Conservation (phyloP, 2,888 invertebrate species). For the Dilophus febrilis region DNA sequence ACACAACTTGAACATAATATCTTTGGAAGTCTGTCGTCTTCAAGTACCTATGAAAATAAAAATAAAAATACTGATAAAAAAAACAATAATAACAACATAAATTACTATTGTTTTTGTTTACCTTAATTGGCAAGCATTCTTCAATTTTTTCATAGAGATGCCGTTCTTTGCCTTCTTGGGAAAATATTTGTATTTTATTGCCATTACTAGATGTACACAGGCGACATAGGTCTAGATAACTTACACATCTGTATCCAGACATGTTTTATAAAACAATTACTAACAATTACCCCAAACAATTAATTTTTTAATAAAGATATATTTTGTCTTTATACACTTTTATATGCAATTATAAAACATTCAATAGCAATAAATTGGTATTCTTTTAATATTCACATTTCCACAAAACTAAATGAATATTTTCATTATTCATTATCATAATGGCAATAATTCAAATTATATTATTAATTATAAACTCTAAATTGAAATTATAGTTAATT, state of each 20-base stretch:
- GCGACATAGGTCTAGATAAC: constrained; percentile 53
- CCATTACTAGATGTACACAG: constrained; percentile 49
- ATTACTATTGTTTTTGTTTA: constrained; percentile 16
- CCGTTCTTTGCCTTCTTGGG: constrained; percentile 44
- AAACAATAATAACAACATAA: not conserved
- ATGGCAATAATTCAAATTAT: no score
- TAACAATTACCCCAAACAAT: no score
- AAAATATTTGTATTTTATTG: constrained; percentile 47
- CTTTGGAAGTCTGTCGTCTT: constrained; percentile 51
- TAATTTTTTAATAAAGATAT: no score
- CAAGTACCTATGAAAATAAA: constrained; percentile 35
- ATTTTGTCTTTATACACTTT: no score
- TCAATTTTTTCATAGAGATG: constrained; percentile 47
- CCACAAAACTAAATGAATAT: no score
- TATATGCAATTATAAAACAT: no score
- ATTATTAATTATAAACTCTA: no score
- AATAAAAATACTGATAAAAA: constrained; percentile 1
- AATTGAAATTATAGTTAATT: no score
- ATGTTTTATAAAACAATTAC: no score
- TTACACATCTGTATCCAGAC: constrained; percentile 51
- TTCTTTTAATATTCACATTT: no score
- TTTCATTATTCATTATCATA: no score
- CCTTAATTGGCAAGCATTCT: constrained; percentile 44
- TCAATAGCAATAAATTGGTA: no score
- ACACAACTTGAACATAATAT: constrained; percentile 47